These are phyloP conservation scores for Leucoraja ocellata DNA, from an alignment of 2,797 vertebrate species.

Conservation along the genomic window DNA sequence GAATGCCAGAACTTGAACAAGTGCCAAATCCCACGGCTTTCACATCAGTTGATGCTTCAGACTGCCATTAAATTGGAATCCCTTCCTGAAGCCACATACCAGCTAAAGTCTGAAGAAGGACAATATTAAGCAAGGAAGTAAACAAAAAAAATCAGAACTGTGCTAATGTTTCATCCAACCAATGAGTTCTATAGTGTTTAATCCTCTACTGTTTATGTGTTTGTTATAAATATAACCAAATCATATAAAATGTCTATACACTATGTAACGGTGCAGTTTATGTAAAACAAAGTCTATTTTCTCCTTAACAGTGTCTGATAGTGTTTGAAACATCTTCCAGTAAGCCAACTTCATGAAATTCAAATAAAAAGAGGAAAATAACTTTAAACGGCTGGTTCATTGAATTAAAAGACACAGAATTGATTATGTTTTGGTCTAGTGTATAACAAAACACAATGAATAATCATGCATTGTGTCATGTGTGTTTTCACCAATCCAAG, in stretches of 20 bases:
- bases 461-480: too few species aligned
- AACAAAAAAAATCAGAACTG: background rate
- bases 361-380: slow-evolving; percentile 30
- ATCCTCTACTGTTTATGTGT: background rate
- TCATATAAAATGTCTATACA: slow-evolving; percentile 23
- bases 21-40: background rate
- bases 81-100: background rate
- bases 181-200: slow-evolving; percentile 10
- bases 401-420: slow-evolving; percentile 23
- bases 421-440: slow-evolving; percentile 39
- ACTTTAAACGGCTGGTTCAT: slow-evolving; percentile 41
- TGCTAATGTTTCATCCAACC: background rate
- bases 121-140: background rate
- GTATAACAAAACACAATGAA: background rate
- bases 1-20: background rate
- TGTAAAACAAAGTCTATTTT: slow-evolving; percentile 25
- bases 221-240: slow-evolving; percentile 12
- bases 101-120: slow-evolving; percentile 9
- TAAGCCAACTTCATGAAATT: background rate
- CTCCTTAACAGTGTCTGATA: slow-evolving; percentile 5
- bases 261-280: slow-evolving; percentile 8
- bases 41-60: background rate
- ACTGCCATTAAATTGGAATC: background rate
- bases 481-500: too few species aligned
- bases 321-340: slow-evolving; percentile 13